Evolutionary conservation across 2,113 vertebrate genomes (phyloP), one percentile per base, ranked within the genome.

Genomic region (Actenoides lindsayi): DNA sequence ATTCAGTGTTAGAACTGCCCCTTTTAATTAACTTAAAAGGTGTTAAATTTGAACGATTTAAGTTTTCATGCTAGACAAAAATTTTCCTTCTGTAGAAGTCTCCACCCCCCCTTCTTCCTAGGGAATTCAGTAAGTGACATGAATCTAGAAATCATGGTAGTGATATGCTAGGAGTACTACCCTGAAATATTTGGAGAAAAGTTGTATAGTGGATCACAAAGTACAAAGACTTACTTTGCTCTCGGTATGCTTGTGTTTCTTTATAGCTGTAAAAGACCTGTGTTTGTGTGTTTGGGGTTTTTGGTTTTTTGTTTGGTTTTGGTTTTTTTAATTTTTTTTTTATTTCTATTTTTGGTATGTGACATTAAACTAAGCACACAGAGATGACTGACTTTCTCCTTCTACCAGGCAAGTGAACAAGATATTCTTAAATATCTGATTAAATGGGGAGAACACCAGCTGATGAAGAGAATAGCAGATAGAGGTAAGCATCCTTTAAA

Each of bases 381-480:
- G 18, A 67, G 39, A 31, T 90, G 51, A 74, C 37, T 74, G 48
- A 74, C 41, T 93, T 83, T 31, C 11, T 96, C 41, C 93, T 95
- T 97, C 94, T 97, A 89, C 98, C 96, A 99, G 99, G 99, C 99
- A 97, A 99, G 99, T 94, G 99, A 99, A 96, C 99, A 99, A 98
- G 99, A 99, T 98, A 98, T 99, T 97, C 99, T 99, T 93, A 99
- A 99, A 97, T 99, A 99, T 93, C 98, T 99, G 95, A 98, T 99
- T 97, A 99, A 99, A 97, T 99, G 99, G 99, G 99, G 99, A 91
- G 99, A 99, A 87, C 99, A 99, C 97, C 99, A 99, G 94, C 97
- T 99, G 96, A 99, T 99, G 98, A 99, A 99, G 98, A 99, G 99
- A 98, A 99, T 99, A 99, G 99, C 99, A 97, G 99, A 99, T 98